Percentiles rank a stretch among this genome's conserved stretches.
phyloP scores from a whole-genome alignment of 1,140 invertebrate genomes.

The Drosophila ogumai region DNA sequence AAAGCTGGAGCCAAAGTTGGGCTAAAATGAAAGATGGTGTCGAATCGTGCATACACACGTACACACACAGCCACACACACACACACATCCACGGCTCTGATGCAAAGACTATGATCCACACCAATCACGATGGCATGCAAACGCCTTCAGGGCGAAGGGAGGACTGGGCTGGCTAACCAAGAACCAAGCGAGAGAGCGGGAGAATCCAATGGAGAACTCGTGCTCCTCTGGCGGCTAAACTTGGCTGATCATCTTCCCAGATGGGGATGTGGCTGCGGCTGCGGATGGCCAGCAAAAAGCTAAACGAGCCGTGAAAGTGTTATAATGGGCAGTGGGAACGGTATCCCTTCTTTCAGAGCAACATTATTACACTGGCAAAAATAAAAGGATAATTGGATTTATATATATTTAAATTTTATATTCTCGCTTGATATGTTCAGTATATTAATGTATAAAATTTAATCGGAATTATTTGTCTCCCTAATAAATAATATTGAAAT shows the following conservation, averaged over 20 bases:
- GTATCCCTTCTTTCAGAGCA: conserved; percentile 30
- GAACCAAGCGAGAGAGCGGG: neutral
- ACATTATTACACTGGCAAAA: conserved; percentile 26
- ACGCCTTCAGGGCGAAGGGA: conserved; percentile 54
- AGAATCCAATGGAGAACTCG: conserved; percentile 54
- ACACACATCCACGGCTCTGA: conserved; percentile 20
- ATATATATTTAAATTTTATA: too few species aligned
- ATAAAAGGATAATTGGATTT: neutral
- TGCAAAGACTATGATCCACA: conserved; percentile 48
- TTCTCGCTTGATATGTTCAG: too few species aligned
- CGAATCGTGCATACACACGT: conserved; percentile 66
- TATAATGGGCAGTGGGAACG: conserved; percentile 68
- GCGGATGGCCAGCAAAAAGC: conserved; percentile 52
- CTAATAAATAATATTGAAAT: too few species aligned
- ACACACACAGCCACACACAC: conserved; percentile 14
- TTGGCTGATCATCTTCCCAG: conserved; percentile 50
- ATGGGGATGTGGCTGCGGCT: conserved; percentile 26
- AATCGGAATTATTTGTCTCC: too few species aligned
- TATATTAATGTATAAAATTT: too few species aligned
- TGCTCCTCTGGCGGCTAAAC: conserved; percentile 56
- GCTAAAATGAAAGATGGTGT: conserved; percentile 80
- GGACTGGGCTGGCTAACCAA: neutral
- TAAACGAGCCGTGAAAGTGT: conserved; percentile 82
- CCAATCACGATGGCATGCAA: conserved; percentile 81
- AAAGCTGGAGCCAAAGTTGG: neutral